These are phyloP conservation scores for Deilephila porcellus DNA, from an alignment of 2,888 invertebrate species.

Conservation along the genomic window DNA sequence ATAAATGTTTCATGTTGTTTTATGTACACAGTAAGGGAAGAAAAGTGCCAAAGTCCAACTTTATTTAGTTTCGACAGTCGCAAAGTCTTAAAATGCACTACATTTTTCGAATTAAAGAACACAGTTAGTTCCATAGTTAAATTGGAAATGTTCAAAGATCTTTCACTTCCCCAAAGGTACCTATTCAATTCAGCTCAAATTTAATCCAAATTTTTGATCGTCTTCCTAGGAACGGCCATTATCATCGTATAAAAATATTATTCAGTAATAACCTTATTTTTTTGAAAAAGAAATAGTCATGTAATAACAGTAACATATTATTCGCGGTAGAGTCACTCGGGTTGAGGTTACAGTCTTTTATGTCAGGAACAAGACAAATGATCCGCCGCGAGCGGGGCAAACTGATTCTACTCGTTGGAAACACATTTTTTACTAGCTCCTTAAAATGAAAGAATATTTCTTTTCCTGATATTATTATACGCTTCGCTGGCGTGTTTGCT, in stretches of 20 bases:
- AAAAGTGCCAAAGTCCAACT: too few relatives aligned
- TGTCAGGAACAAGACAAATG: constrained; percentile 53
- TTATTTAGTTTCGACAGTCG: too few relatives aligned
- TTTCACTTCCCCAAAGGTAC: too few relatives aligned
- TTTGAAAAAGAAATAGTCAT: constrained; percentile 16
- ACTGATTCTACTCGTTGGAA: constrained; percentile 40
- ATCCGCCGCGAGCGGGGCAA: constrained; percentile 42
- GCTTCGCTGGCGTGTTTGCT: not conserved
- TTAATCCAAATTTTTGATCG: too few relatives aligned
- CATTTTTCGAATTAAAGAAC: too few relatives aligned
- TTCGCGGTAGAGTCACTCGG: constrained; percentile 35
- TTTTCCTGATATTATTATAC: constrained; percentile 12
- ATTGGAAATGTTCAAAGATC: too few relatives aligned
- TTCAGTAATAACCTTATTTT: not conserved
- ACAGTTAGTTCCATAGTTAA: too few relatives aligned
- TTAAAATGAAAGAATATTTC: constrained; percentile 25
- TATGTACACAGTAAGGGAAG: too few relatives aligned
- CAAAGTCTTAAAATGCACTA: too few relatives aligned
- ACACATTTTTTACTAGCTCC: constrained; percentile 34
- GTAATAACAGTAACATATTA: constrained; percentile 33
- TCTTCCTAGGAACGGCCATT: not conserved
- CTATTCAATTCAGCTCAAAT: too few relatives aligned
- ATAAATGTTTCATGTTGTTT: too few relatives aligned
- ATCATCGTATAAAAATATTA: not conserved
- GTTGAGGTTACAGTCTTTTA: constrained; percentile 50